Percentiles rank a stretch among this genome's conserved stretches.
Evolutionary conservation across 1,140 invertebrate species (phyloP).

Genomic region (Venturia canescens): DNA sequence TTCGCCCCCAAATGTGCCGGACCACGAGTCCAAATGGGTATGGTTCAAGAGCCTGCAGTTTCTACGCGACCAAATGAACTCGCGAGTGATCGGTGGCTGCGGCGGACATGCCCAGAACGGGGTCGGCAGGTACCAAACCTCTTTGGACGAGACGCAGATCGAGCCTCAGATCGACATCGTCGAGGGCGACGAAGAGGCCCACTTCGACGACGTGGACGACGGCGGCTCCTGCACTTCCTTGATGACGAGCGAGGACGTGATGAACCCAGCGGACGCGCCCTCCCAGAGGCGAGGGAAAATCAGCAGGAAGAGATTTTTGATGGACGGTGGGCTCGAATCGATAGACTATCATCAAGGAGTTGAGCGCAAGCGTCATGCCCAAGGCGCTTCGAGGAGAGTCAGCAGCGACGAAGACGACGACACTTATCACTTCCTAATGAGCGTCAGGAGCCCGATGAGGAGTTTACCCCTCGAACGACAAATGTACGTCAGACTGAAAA

Average conservation of each 20-base stretch:
- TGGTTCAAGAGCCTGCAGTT: constrained; percentile 67
- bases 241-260: constrained; percentile 60
- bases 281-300: constrained; percentile 57
- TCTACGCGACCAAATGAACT: constrained; percentile 67
- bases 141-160: constrained; percentile 63
- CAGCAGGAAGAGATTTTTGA: constrained; percentile 56
- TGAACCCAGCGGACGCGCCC: constrained; percentile 58
- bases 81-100: constrained; percentile 63
- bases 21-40: constrained; percentile 68
- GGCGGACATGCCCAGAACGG: constrained; percentile 60
- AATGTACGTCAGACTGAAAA: constrained; percentile 68
- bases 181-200: constrained; percentile 64
- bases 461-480: constrained; percentile 67
- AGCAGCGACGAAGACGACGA: constrained; percentile 62
- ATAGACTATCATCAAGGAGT: constrained; percentile 56
- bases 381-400: constrained; percentile 56
- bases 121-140: constrained; percentile 53
- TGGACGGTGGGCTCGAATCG: constrained; percentile 55
- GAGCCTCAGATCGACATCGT: constrained; percentile 67
- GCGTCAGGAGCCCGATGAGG: constrained; percentile 64
- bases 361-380: constrained; percentile 60
- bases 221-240: constrained; percentile 63
- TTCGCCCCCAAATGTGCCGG: constrained; percentile 46
- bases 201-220: constrained; percentile 63
- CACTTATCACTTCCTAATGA: constrained; percentile 70